Conservation (phyloP, 2,113 vertebrate genomes). For the Chaetodon auriga region DNA sequence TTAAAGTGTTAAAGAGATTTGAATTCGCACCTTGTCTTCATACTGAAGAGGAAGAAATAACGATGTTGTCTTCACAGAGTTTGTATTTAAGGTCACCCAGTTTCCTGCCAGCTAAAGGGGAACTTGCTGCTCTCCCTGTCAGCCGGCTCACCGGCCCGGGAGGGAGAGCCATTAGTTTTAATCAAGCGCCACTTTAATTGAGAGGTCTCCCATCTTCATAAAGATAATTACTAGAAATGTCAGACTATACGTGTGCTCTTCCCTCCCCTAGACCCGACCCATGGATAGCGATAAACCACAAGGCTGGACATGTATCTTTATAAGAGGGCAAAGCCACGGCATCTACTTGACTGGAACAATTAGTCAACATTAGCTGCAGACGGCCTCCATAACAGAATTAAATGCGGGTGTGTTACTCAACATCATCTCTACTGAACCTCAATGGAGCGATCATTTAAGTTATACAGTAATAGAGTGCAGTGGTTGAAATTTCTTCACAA, state of each 20-base stretch:
- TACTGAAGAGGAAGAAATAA: background rate
- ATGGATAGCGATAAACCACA: slow-evolving; percentile 50
- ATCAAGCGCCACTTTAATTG: slow-evolving; percentile 73
- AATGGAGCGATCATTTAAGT: slow-evolving; percentile 26
- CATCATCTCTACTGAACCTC: slow-evolving; percentile 50
- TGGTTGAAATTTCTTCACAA: background rate
- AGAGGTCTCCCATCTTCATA: slow-evolving; percentile 73
- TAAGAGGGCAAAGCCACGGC: slow-evolving; percentile 45
- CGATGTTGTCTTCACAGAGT: background rate
- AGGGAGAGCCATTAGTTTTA: slow-evolving; percentile 72
- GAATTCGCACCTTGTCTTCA: background rate
- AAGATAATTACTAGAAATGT: slow-evolving; percentile 79
- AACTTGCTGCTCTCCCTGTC: slow-evolving; percentile 31
- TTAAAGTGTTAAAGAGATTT: background rate
- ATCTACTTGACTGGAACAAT: slow-evolving; percentile 59
- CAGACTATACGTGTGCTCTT: slow-evolving; percentile 46
- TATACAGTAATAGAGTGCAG: slow-evolving; percentile 23
- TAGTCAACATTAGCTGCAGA: slow-evolving; percentile 68
- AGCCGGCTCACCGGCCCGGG: background rate
- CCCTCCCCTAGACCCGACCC: slow-evolving; percentile 21
- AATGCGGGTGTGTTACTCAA: slow-evolving; percentile 32
- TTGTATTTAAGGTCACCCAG: slow-evolving; percentile 17
- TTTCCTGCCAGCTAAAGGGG: slow-evolving; percentile 13
- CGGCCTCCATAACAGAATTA: slow-evolving; percentile 66
- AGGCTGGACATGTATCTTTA: slow-evolving; percentile 70